Base-by-base conservation (phyloP, 2,888 invertebrate genomes). In the Atrina japonica region DNA sequence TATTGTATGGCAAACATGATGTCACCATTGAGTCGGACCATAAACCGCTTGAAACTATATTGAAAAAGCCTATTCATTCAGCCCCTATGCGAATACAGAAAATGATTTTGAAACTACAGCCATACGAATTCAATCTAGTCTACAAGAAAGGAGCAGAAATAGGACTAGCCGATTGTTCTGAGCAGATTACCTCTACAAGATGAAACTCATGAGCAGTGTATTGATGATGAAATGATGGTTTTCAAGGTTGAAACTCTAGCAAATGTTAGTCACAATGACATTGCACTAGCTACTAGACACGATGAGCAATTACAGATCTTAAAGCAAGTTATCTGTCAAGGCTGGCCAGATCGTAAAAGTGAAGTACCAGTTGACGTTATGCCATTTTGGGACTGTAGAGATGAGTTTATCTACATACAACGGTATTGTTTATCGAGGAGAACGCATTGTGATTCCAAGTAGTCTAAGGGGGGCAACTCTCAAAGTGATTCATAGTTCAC, bases 361-460 rank as follows among this genome's bases (percentile, higher is more conserved):
- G 40, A 52, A 1, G 3, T 35, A n/a, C 61, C 49, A 30, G 16
- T 47, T 2, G 30, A 60, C 23, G 60, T 29, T 27, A 16, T 29
- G 18, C 11, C n/a, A 23, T 53, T 25, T 56, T 60, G 67, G 67
- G 27, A 59, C 23, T 40, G 21, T 27, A 1, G 59, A n/a, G 67
- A 67, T 35, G 58, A 67, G 30, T 18, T n/a, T 67, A 21, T 59
- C 66, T 25, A 43, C 43, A 9, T 25, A 52, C 41, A 52, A 73
- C 29, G 66, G 63, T 11, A 9, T 50, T 18, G 35, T 73, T 16
- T 73, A 53, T 30, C 49, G 65, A 40, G 66, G 69, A 1, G 53
- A 66, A 23, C 52, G 56, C 14, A 60, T 63, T 23, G 61, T 73
- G 14, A 66, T 73, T 45, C 75, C 66, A n/a, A 41, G n/a, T 2